These are phyloP conservation scores for Ploceus nigricollis DNA, from an alignment of 2,113 vertebrate genomes.

Conservation along the genomic window DNA sequence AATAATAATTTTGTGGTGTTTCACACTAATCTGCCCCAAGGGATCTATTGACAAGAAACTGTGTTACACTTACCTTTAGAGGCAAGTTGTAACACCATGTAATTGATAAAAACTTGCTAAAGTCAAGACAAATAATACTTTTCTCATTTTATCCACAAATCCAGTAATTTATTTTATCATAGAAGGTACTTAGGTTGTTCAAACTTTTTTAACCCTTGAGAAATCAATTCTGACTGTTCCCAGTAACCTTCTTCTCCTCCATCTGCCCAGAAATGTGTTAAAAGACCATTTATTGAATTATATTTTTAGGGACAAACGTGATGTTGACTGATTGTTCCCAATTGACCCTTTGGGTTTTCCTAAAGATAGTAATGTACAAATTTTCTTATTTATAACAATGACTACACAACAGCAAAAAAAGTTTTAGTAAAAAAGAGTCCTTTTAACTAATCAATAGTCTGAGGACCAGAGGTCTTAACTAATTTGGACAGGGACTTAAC, in stretches of 20 bases:
- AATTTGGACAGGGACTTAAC: neutral
- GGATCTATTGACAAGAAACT: neutral
- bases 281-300: neutral
- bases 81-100: neutral
- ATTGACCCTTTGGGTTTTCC: neutral
- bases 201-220: neutral
- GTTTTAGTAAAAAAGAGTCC: neutral
- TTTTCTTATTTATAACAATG: neutral
- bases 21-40: neutral
- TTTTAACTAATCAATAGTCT: conserved; percentile 10
- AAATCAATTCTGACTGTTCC: neutral
- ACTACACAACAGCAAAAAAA: neutral
- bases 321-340: neutral
- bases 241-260: neutral
- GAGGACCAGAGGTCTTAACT: neutral
- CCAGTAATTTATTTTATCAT: neutral
- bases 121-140: neutral
- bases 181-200: neutral
- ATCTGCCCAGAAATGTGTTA: neutral
- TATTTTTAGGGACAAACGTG: neutral
- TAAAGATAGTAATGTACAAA: neutral
- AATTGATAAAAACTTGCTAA: neutral
- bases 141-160: neutral
- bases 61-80: neutral
- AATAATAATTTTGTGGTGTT: neutral